A percentile compares a stretch with the other conserved stretches of the same genome.
phyloP scores from a whole-genome alignment of 92 coral and sea anemone genomes.

The Actinostola sp. region DNA sequence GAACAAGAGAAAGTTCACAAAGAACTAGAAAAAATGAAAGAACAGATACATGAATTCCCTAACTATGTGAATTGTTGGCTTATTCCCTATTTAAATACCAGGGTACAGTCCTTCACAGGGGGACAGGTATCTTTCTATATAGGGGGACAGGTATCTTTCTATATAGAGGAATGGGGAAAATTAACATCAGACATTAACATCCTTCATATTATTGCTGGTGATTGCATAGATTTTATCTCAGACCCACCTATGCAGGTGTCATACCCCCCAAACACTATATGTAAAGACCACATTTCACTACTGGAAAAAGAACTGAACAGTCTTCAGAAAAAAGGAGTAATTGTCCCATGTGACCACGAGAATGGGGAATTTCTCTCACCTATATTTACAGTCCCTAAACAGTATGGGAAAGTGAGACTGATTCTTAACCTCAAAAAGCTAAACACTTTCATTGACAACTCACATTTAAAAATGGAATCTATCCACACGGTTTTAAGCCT shows the following conservation, averaged over 20 bases:
- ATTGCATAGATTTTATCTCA: conserved; percentile 9
- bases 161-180: too few species aligned
- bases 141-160: too few species aligned
- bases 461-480: conserved; percentile 44
- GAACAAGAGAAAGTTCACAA: too few species aligned
- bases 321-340: conserved; percentile 29
- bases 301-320: conserved; percentile 13
- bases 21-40: too few species aligned
- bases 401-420: conserved; percentile 46
- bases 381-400: conserved; percentile 58
- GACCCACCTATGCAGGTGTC: conserved; percentile 24
- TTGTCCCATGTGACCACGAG: conserved; percentile 29
- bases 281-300: conserved; percentile 5
- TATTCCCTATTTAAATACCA: too few species aligned
- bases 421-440: conserved; percentile 53
- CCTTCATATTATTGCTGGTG: conserved; percentile 30
- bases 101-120: too few species aligned
- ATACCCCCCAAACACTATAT: conserved; percentile 28
- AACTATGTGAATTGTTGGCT: too few species aligned
- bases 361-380: conserved; percentile 54
- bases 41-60: too few species aligned
- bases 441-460: conserved; percentile 36
- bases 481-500: conserved; percentile 35
- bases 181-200: conserved; percentile 22
- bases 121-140: too few species aligned